Conservation (phyloP, 2,113 vertebrate genomes). For the Chrysemys picta region DNA sequence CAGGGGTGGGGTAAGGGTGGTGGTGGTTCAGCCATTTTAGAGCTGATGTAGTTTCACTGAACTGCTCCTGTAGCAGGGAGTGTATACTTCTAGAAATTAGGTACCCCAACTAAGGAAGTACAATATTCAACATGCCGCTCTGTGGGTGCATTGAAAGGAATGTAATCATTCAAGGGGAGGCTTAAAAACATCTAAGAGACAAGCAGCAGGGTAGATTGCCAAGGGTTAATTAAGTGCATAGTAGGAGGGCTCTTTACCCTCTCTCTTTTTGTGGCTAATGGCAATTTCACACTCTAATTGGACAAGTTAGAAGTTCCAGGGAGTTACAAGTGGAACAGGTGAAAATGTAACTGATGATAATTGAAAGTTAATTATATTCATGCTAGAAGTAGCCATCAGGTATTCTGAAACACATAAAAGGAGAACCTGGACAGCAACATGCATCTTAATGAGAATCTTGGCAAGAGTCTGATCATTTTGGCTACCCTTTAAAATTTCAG, state of each 20-base stretch:
- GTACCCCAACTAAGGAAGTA: neutral
- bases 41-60: accelerated
- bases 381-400: slow-evolving; percentile 53
- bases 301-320: slow-evolving; percentile 21
- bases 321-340: slow-evolving; percentile 12
- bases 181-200: neutral
- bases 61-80: accelerated
- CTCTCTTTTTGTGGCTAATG: neutral
- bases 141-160: neutral
- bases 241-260: neutral
- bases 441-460: neutral
- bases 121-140: neutral
- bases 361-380: slow-evolving; percentile 15
- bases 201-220: neutral
- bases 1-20: neutral
- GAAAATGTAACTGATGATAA: slow-evolving; percentile 44
- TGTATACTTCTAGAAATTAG: neutral
- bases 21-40: neutral
- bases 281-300: slow-evolving; percentile 52
- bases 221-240: neutral
- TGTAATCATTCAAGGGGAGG: neutral
- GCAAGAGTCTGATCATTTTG: neutral
- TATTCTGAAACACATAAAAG: slow-evolving; percentile 42
- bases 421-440: neutral
- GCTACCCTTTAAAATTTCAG: neutral